Base-by-base conservation (phyloP, 2,888 invertebrate genomes). In the Phoenoteleia sp. region DNA sequence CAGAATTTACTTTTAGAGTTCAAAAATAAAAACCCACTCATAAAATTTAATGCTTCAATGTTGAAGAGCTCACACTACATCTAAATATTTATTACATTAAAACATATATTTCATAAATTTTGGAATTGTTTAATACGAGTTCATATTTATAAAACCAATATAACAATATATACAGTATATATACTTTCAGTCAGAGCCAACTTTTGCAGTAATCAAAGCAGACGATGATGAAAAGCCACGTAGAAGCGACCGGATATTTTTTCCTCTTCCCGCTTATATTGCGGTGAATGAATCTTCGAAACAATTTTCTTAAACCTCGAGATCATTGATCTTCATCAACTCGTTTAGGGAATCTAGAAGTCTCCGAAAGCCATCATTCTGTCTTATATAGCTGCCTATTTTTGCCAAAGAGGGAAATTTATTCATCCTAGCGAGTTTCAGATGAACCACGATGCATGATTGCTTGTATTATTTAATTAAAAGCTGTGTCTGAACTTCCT, bases 401-500 rank as follows among this genome's bases (percentile, higher is more conserved):
- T 39, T 29, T 13, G 36, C 39, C 17, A 49, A 64, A 80, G 36
- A 39, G 49, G 66, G 29, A 60, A 67, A 81, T 72, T 72, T 74
- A 67, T 81, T 81, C 72, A 47, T 81, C 56, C 36, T 29, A 29
- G 17, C 25, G 47, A 67, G 42, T n/a, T 9, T 15, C 33, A 17
- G 64, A 27, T 47, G 45, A 33, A 21, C 33, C 58, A n/a, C 45
- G 19, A 25, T 23, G 54, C 49, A 72, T 54, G 66, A 66, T 76
- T 77, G 72, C 76, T 66, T 58, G 39, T 71, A 77, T 77, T 77
- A 77, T 77, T 83, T 77, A 83, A 83, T 82, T 82, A 71, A 82
- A 76, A 76, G 39, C 25, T 64, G 36, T 45, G 21, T 56, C 45
- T 7, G 58, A 29, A 47, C 69, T 75, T 54, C 29, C 54, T 56